A percentile compares a stretch with the other conserved stretches of the same genome.
Conservation (phyloP, 1,140 invertebrate species). For the Philopotamus ludificatus region DNA sequence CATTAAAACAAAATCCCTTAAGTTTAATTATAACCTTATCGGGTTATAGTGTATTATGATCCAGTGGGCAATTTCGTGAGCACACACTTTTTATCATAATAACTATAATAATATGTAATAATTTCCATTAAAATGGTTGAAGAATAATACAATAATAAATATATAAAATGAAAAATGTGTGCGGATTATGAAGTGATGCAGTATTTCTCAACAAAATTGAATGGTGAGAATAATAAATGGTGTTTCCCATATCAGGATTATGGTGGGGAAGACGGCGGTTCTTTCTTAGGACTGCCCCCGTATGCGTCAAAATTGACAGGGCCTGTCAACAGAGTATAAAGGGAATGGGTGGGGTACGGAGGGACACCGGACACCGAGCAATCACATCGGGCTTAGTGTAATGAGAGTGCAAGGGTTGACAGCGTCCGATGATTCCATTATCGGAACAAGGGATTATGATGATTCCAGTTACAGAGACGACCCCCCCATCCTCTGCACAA, state of each 20-base stretch:
- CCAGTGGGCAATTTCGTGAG: not conserved
- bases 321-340: slow-evolving; percentile 9
- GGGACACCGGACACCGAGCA: slow-evolving; percentile 10
- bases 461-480: slow-evolving; percentile 22
- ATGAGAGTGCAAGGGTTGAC: slow-evolving; percentile 6
- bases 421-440: slow-evolving; percentile 10
- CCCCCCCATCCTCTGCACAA: too few species aligned
- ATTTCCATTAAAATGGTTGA: too few species aligned
- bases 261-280: too few species aligned
- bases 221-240: too few species aligned
- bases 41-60: slow-evolving; percentile 25
- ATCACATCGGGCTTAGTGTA: slow-evolving; percentile 22
- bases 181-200: too few species aligned
- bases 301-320: slow-evolving; percentile 12
- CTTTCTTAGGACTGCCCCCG: not conserved
- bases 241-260: too few species aligned
- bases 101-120: too few species aligned
- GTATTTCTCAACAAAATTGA: too few species aligned
- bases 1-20: slow-evolving; percentile 22
- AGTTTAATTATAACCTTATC: slow-evolving; percentile 27
- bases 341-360: not conserved
- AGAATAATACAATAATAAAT: too few species aligned
- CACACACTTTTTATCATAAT: too few species aligned
- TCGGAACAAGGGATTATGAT: slow-evolving; percentile 30
- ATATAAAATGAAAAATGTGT: too few species aligned